These are phyloP conservation scores for Rallus limicola DNA, from an alignment of 2,113 vertebrate species.

Conservation along the genomic window DNA sequence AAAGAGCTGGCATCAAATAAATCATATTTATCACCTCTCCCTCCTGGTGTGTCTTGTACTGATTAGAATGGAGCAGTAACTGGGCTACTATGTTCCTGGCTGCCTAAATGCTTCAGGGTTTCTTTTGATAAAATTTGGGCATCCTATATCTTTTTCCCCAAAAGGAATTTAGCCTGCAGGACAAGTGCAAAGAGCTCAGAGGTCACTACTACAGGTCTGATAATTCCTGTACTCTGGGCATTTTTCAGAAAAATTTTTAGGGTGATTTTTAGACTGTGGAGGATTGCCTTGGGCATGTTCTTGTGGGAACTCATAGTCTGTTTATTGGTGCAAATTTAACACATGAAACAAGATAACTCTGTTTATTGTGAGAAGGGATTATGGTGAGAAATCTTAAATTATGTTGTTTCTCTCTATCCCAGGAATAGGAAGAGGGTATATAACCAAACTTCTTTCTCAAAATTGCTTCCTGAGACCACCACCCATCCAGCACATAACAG, in stretches of 20 bases:
- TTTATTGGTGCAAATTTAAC: conserved; percentile 17
- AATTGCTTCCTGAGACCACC: not conserved
- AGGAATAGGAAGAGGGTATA: not conserved
- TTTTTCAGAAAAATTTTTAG: not conserved
- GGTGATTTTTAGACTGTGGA: not conserved
- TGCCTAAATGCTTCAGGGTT: not conserved
- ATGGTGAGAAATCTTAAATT: not conserved
- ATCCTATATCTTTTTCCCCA: not conserved
- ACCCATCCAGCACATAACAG: not conserved
- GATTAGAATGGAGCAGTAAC: not conserved
- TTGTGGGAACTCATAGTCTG: conserved; percentile 6
- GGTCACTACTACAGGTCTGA: not conserved
- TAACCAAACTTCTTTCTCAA: not conserved
- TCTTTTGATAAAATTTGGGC: not conserved
- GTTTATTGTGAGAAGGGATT: conserved; percentile 28
- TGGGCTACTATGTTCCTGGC: not conserved
- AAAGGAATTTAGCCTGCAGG: not conserved
- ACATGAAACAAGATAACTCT: conserved; percentile 20
- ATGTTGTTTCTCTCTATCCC: not conserved
- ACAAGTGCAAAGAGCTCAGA: not conserved
- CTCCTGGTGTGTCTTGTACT: not conserved
- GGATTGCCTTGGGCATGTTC: not conserved
- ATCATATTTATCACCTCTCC: not conserved
- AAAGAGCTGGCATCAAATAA: not conserved
- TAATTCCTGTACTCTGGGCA: not conserved